Conservation (phyloP, 2,797 vertebrate species). For the Sebastes taczanowskii region DNA sequence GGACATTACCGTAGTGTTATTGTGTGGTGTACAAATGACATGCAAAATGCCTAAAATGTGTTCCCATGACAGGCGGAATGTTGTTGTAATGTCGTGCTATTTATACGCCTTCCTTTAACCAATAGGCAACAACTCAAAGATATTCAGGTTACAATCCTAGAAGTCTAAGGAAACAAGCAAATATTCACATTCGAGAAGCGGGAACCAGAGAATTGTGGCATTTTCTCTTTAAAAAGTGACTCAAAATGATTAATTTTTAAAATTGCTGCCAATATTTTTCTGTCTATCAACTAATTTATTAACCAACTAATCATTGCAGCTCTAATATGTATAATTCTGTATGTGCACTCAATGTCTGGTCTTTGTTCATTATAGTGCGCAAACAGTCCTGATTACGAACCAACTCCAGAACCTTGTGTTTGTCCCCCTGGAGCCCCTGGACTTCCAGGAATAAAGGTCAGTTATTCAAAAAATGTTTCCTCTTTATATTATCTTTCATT, state of each 20-base stretch:
- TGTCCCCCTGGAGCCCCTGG: constrained; percentile 93
- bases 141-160: background rate
- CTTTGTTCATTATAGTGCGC: constrained; percentile 83
- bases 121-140: background rate
- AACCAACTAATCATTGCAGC: background rate
- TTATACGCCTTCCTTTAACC: background rate
- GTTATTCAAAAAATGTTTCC: constrained; percentile 16
- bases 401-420: constrained; percentile 88
- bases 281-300: background rate
- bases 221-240: background rate
- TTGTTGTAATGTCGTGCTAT: no score
- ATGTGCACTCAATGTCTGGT: background rate
- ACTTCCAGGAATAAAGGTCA: constrained; percentile 89
- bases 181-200: background rate
- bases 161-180: background rate
- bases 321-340: background rate
- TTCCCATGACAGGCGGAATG: no score
- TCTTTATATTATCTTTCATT: background rate
- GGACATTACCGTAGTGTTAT: no score
- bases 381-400: constrained; percentile 89
- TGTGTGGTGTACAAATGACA: no score
- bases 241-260: background rate
- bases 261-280: no score
- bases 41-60: no score
- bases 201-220: background rate